phyloP scores from a whole-genome alignment of 2,113 vertebrate genomes.

The Myotis yumanensis region DNA sequence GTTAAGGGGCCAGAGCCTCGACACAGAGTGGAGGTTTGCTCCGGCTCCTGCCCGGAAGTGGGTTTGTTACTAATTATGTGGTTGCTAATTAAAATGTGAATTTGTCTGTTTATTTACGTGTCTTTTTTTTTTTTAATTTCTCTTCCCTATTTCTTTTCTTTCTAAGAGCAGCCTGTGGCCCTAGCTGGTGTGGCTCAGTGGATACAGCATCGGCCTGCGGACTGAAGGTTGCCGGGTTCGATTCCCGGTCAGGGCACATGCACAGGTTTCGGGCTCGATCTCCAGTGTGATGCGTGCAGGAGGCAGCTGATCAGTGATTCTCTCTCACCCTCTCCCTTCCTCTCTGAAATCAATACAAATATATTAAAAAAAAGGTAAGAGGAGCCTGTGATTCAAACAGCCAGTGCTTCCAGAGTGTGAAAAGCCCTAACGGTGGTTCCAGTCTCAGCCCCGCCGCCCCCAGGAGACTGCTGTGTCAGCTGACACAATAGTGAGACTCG shows the following conservation, averaged over 20 bases:
- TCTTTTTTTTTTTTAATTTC: constrained; percentile 59
- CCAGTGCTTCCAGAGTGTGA: constrained; percentile 38
- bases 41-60: constrained; percentile 65
- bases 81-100: constrained; percentile 65
- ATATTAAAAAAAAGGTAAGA: neutral
- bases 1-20: constrained; percentile 77
- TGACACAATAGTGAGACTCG: constrained; percentile 66
- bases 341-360: no score
- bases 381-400: constrained; percentile 48
- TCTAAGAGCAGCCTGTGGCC: constrained; percentile 31
- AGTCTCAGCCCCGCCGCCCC: neutral
- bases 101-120: constrained; percentile 43
- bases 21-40: constrained; percentile 60
- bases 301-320: no score
- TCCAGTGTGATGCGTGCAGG: no score
- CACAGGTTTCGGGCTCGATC: no score
- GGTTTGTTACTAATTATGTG: constrained; percentile 80
- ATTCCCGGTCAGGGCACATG: no score
- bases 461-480: constrained; percentile 58
- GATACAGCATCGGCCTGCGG: no score
- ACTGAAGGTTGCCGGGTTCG: no score
- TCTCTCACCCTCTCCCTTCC: no score
- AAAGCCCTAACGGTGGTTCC: constrained; percentile 44
- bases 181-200: no score
- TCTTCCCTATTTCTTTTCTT: constrained; percentile 62